phyloP scores from a whole-genome alignment of 2,113 vertebrate genomes.

The Parotia lawesii region DNA sequence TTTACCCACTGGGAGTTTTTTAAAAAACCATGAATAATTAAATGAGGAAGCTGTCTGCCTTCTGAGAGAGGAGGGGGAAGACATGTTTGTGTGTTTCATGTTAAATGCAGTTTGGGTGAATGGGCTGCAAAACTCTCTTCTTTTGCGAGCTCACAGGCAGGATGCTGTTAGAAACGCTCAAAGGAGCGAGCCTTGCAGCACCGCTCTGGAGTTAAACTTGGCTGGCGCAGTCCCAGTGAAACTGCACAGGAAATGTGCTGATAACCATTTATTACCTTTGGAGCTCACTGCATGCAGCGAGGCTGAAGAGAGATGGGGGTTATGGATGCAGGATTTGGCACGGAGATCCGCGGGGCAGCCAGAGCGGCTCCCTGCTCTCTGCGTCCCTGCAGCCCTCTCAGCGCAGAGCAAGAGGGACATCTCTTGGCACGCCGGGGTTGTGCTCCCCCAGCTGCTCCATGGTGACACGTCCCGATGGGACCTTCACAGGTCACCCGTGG shows the following conservation, averaged over 20 bases:
- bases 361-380: accelerated
- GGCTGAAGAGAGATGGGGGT: background rate
- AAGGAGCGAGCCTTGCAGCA: background rate
- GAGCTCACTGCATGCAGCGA: accelerated
- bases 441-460: background rate
- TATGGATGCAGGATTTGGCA: background rate
- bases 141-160: background rate
- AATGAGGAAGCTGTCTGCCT: background rate
- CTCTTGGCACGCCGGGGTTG: background rate
- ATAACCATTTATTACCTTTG: too few species aligned
- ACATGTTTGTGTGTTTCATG: background rate
- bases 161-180: background rate
- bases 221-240: background rate
- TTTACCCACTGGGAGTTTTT: background rate
- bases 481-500: background rate
- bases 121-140: background rate
- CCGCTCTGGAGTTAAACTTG: accelerated
- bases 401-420: constrained; percentile 2
- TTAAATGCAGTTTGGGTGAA: background rate
- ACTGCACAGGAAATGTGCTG: background rate
- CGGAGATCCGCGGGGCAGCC: background rate
- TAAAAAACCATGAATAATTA: background rate
- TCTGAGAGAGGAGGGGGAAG: background rate
- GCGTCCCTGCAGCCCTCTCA: background rate
- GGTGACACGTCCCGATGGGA: accelerated